Percentiles rank a stretch among this genome's conserved stretches.
phyloP scores from a whole-genome alignment of 2,797 vertebrate genomes.

The Hydrocynus forskahlii region DNA sequence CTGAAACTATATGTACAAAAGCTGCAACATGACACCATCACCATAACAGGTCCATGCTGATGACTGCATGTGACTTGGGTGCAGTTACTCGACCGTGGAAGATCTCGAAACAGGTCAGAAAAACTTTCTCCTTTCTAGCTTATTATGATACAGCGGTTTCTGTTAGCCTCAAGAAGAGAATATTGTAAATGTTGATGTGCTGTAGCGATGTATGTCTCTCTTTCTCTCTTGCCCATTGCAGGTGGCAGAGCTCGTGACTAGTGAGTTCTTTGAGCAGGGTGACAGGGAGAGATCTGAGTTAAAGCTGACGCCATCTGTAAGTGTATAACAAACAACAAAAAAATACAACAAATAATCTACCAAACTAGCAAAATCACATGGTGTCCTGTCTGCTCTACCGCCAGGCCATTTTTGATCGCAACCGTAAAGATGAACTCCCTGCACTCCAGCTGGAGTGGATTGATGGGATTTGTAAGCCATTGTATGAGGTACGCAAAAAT shows the following conservation, averaged over 20 bases:
- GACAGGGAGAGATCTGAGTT: conserved; percentile 82
- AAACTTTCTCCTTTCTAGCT: not conserved
- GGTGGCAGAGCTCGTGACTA: conserved; percentile 84
- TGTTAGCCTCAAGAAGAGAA: not conserved
- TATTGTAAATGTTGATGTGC: not conserved
- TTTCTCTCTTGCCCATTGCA: conserved; percentile 52
- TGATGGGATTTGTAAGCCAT: conserved; percentile 79
- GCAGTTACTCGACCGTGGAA: conserved; percentile 84
- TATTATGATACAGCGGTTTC: not conserved
- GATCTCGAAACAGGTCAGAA: conserved; percentile 81
- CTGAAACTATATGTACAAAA: conserved; percentile 28
- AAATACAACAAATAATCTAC: not conserved
- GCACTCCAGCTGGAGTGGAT: conserved; percentile 78
- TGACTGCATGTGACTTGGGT: conserved; percentile 83
- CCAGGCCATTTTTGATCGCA: conserved; percentile 85
- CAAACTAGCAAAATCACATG: not conserved
- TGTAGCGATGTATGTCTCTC: not conserved
- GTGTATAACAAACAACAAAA: conserved; percentile 27
- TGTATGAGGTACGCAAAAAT: conserved; percentile 73
- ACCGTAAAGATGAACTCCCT: conserved; percentile 84
- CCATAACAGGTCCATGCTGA: conserved; percentile 80
- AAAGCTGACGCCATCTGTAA: conserved; percentile 81
- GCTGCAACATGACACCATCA: not conserved
- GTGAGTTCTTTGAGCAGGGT: conserved; percentile 85
- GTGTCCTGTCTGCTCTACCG: not conserved